These are phyloP conservation scores for Jacana jacana DNA, from an alignment of 2,113 vertebrate species.

Conservation along the genomic window DNA sequence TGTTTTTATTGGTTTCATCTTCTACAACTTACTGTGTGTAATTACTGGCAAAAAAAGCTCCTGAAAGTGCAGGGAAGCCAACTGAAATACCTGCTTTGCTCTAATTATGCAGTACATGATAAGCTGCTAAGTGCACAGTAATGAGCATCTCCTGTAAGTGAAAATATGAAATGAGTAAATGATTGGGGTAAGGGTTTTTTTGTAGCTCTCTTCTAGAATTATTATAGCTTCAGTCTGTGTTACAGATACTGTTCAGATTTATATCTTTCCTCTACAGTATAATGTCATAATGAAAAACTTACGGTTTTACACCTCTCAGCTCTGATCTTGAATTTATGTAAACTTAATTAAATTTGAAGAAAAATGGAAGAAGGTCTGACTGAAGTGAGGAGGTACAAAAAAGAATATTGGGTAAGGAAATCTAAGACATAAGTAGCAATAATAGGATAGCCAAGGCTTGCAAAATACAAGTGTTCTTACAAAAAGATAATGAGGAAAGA, in stretches of 20 bases:
- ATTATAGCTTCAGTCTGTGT: neutral
- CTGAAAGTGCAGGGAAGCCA: neutral
- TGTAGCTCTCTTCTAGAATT: neutral
- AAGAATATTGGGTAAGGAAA: neutral
- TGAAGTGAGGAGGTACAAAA: neutral
- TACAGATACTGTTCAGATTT: neutral
- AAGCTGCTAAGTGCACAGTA: neutral
- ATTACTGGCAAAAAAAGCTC: neutral
- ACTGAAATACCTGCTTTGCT: neutral
- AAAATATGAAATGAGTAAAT: neutral
- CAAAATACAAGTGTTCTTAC: neutral
- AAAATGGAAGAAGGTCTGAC: neutral
- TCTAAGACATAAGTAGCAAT: neutral
- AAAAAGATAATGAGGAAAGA: neutral
- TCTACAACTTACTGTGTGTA: neutral
- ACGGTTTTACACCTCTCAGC: neutral
- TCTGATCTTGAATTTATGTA: neutral
- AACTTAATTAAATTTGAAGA: neutral
- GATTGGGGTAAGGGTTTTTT: neutral
- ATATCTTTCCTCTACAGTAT: neutral
- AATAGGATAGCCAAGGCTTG: neutral
- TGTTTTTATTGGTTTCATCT: neutral
- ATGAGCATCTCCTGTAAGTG: neutral
- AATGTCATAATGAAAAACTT: neutral
- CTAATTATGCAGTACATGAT: neutral